Base-by-base conservation (phyloP, 2,797 vertebrate species). In the Platalea minor region DNA sequence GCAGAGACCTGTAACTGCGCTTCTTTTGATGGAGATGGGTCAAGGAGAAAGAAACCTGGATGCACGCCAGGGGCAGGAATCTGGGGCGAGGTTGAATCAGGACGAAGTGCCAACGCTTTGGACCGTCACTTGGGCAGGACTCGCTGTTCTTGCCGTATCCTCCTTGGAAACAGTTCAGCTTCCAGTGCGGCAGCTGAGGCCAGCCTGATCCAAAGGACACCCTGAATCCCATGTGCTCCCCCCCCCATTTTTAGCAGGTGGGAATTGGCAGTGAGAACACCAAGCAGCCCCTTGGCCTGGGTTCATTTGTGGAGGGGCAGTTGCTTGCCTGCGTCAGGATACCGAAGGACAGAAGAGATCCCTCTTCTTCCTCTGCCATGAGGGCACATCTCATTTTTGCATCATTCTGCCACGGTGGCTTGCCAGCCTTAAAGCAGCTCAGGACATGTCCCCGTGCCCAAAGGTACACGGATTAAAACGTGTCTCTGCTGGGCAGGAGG, bases 1-100 rank as follows among this genome's bases (percentile, higher is more conserved):
- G 82, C 23, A 2, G 85, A 80, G 92, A 51, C 69, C 89, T 4
- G 0, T 87, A 93, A 83, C 43, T 60, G 78, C 2, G 0, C 86
- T 92, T 72, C 95, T 92, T 97, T 96, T 97, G 91, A 94, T 95
- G 89, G 87, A 95, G 94, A 56, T 84, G 82, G 96, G 96, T 96
- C 96, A 97, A 97, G 95, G 95, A 97, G 96, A 96, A 95, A 95
- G 92, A 72, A 93, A 88, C 59, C 93, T 97, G 96, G 91, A 93
- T 92, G 73, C 12, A 7, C 2, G 91, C 96, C 96, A 96, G 87
- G 92, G 92, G 95, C 24, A 0, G 89, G 91, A 96, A 97, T 96
- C 95, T 97, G 93, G 96, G 94, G 95, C 92, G 43, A 97, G 92
- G 96, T 95, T 96, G 93, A 95, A 97, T 97, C 72, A 63, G 94